phyloP scores from a whole-genome alignment of 2,797 vertebrate species.

The Adrianichthys oophorus region DNA sequence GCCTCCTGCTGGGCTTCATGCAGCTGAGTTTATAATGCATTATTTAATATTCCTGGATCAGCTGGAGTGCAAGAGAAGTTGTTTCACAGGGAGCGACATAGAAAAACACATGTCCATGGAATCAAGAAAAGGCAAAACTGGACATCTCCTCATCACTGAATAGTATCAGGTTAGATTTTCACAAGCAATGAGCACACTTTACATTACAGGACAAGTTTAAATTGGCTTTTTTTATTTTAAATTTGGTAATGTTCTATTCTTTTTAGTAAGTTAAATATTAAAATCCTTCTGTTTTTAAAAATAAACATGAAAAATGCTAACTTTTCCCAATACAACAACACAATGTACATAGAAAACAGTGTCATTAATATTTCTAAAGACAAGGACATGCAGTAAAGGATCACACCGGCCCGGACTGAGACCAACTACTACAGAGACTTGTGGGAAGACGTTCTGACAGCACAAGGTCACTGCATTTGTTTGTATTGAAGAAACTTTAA shows the following conservation, averaged over 20 bases:
- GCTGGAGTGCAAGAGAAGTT: conserved; percentile 33
- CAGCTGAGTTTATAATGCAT: conserved; percentile 33
- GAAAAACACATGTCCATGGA: conserved; percentile 20
- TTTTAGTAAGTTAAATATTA: too few species aligned
- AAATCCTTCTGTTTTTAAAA: too few species aligned
- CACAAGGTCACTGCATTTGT: conserved; percentile 72
- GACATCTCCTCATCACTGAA: conserved; percentile 21
- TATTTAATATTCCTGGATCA: conserved; percentile 49
- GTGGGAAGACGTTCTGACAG: conserved; percentile 57
- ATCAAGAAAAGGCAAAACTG: background rate
- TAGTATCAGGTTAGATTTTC: conserved; percentile 28
- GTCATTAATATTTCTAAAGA: too few species aligned
- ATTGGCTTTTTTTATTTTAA: too few species aligned
- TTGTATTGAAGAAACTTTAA: conserved; percentile 46
- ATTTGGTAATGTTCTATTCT: too few species aligned
- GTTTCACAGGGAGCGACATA: conserved; percentile 36
- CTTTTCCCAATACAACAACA: too few species aligned
- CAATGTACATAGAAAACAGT: too few species aligned
- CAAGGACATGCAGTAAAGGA: too few species aligned
- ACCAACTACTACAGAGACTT: too few species aligned
- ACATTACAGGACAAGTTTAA: background rate
- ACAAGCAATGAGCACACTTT: conserved; percentile 13
- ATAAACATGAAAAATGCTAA: too few species aligned
- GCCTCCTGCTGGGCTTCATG: conserved; percentile 15
- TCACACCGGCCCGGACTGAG: conserved; percentile 37